phyloP scores from a whole-genome alignment of 2,888 invertebrate genomes.

The Eupithecia exiguata region DNA sequence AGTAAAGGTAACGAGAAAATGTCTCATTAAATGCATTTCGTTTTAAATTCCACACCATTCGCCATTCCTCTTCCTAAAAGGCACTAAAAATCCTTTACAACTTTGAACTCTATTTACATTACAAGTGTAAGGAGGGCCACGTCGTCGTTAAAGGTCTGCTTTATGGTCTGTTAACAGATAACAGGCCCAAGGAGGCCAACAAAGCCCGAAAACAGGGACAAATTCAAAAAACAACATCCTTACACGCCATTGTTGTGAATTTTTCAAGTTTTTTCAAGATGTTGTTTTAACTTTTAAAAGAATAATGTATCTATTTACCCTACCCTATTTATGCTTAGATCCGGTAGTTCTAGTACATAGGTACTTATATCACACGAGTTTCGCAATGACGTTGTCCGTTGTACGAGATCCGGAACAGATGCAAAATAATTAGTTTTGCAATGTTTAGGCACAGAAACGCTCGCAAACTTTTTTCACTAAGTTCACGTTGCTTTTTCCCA shows the following conservation, averaged over 20 bases:
- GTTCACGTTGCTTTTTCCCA: not conserved
- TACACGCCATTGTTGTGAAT: not conserved
- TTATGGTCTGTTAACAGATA: conserved; percentile 44
- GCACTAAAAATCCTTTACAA: conserved; percentile 20
- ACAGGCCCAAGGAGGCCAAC: conserved; percentile 23
- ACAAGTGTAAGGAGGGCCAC: conserved; percentile 30
- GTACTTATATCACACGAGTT: too few species aligned
- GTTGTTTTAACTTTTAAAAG: not conserved
- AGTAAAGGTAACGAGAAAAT: not conserved
- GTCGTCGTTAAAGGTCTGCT: conserved; percentile 34
- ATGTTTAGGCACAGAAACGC: not conserved
- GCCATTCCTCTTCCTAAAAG: conserved; percentile 16
- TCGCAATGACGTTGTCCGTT: too few species aligned
- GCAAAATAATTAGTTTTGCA: too few species aligned
- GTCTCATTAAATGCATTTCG: not conserved
- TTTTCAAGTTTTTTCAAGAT: conserved; percentile 6
- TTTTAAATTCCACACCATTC: conserved; percentile 8
- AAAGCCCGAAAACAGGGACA: conserved; percentile 4
- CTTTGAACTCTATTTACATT: conserved; percentile 23
- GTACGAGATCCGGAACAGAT: too few species aligned
- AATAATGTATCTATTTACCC: too few species aligned
- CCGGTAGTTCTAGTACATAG: too few species aligned
- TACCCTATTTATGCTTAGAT: not conserved
- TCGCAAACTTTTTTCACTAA: not conserved
- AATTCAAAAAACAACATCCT: conserved; percentile 5